Evolutionary conservation across 1,140 invertebrate genomes (phyloP), one percentile per base, ranked within the genome.

Genomic region (Hylaeus volcanicus): DNA sequence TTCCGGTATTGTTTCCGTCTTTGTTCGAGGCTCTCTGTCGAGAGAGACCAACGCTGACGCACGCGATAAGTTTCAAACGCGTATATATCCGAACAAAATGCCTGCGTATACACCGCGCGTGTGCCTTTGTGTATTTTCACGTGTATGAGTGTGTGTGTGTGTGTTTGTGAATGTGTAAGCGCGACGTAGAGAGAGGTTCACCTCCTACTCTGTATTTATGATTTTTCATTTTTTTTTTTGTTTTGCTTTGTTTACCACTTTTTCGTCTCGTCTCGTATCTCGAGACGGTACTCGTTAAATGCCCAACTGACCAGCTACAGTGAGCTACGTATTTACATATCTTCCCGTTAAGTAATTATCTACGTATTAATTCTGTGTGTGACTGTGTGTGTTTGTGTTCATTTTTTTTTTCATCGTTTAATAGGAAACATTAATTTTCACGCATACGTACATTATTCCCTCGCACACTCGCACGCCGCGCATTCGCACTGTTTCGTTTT

Each of bases 301-400:
- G 89, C 86, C 88, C 88, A 81, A 89, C 89, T 89, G 88, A 90
- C 78, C 88, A 90, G 86, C 88, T 90, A 90, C 88, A 90, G 86
- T 87, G 88, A 90, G 85, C 88, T 88, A 87, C 81, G 61, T 90
- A 91, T 90, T 88, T 90, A 90, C 89, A 89, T 86, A 83, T 61
- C 74, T 73, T 65, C 53, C 74, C 63, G 70, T 83, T 73, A 84
- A 87, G 76, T 72, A 66, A 79, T 56, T 51, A 48, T 74, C 70
- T 79, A 79, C 12, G 12, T 48, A 15, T 73, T 70, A 77, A 14
- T 41, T 26, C 26, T 26, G 26, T 26, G 0, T 26, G 26, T 26
- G 26, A 0, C 26, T 26, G 26, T 26, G 26, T 26, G 26, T 26
- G 26, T 26, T 26, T 26, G 26, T 26, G 26, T 26, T 55, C n/a